Evolutionary conservation across 2,113 vertebrate species (phyloP).

Genomic region (Callithrix jacchus): DNA sequence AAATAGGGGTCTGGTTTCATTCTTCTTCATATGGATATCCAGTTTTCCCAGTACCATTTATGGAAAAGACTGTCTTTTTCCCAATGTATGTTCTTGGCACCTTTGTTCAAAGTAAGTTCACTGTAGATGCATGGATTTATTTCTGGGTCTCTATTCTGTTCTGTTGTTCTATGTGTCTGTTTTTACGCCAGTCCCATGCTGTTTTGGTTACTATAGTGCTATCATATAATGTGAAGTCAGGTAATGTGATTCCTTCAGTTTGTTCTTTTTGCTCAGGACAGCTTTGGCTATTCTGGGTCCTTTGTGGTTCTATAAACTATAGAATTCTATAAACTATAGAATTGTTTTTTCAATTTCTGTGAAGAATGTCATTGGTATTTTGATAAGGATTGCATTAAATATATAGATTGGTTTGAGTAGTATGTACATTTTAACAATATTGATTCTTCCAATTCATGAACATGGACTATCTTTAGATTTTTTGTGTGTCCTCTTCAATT

Average conservation of each 20-base stretch:
- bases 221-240: not conserved
- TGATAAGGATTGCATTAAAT: not conserved
- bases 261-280: not conserved
- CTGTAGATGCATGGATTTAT: not conserved
- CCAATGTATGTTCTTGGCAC: not conserved
- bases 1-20: no score
- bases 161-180: not conserved
- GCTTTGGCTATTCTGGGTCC: not conserved
- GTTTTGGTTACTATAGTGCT: not conserved
- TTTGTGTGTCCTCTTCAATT: not conserved
- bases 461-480: not conserved
- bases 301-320: not conserved
- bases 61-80: not conserved
- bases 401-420: not conserved
- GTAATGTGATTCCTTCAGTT: not conserved
- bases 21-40: no score
- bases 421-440: not conserved
- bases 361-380: not conserved
- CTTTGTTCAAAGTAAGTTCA: not conserved
- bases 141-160: not conserved
- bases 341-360: not conserved
- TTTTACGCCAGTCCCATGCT: not conserved
- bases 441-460: not conserved
- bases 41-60: no score
- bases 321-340: not conserved